Evolutionary conservation across 2,888 invertebrate species (phyloP).

Genomic region (Euspilapteryx auroguttella): DNA sequence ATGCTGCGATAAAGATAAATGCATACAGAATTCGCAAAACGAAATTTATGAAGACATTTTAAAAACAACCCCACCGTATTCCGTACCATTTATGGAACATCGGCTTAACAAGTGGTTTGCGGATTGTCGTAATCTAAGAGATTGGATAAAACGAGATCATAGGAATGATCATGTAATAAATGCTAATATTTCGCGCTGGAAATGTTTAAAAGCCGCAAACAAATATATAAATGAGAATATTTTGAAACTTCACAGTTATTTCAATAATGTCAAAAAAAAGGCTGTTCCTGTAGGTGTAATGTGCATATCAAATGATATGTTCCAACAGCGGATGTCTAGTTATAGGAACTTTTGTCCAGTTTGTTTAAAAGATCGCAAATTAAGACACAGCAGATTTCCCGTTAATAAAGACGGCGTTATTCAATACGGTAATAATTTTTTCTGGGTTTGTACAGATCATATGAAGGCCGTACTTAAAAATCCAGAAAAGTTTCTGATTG

Average conservation of each 20-base stretch:
- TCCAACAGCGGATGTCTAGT: slow-evolving; percentile 42
- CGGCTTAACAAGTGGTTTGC: slow-evolving; percentile 40
- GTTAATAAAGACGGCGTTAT: slow-evolving; percentile 58
- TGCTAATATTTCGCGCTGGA: slow-evolving; percentile 57
- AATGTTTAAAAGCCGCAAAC: slow-evolving; percentile 42
- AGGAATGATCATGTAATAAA: slow-evolving; percentile 55
- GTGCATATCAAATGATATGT: slow-evolving; percentile 58
- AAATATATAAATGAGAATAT: slow-evolving; percentile 27
- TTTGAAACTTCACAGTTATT: slow-evolving; percentile 51
- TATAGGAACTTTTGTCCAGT: slow-evolving; percentile 62
- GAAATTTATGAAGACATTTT: slow-evolving; percentile 27
- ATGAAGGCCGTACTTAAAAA: slow-evolving; percentile 34
- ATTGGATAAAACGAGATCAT: slow-evolving; percentile 53
- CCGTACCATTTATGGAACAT: slow-evolving; percentile 29
- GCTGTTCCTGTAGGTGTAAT: slow-evolving; percentile 52
- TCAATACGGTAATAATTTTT: slow-evolving; percentile 54
- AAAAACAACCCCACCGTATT: slow-evolving; percentile 30
- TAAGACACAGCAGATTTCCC: slow-evolving; percentile 36
- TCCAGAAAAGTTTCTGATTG: slow-evolving; percentile 33
- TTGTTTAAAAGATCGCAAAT: slow-evolving; percentile 43
- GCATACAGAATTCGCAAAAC: slow-evolving; percentile 32
- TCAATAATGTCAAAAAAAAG: slow-evolving; percentile 37
- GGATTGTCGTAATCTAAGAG: slow-evolving; percentile 23
- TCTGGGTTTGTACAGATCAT: slow-evolving; percentile 65
- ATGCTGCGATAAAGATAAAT: slow-evolving; percentile 22